Evolutionary conservation across 2,888 invertebrate species (phyloP).

Genomic region (Dicroscelio sp.): DNA sequence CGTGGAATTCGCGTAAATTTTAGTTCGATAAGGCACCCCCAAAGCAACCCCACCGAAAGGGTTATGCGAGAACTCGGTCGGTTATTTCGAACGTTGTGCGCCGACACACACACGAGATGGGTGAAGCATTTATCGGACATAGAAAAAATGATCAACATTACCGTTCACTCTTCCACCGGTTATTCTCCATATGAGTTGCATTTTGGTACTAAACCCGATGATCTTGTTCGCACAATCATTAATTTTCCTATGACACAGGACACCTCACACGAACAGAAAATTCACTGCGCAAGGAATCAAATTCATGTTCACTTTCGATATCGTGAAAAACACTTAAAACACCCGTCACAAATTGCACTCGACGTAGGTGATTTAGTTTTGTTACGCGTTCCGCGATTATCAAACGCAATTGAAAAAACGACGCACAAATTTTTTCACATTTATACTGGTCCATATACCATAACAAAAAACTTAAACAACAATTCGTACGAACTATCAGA

Average conservation of each 20-base stretch:
- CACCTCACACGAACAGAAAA: background rate
- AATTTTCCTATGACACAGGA: background rate
- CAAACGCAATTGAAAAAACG: constrained; percentile 1
- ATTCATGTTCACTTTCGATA: constrained; percentile 11
- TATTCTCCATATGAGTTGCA: constrained; percentile 67
- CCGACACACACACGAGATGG: constrained; percentile 71
- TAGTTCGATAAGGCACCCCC: constrained; percentile 76
- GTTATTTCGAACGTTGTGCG: constrained; percentile 67
- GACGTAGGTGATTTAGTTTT: background rate
- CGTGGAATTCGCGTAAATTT: background rate
- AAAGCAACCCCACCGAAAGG: constrained; percentile 78
- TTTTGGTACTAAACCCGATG: constrained; percentile 50
- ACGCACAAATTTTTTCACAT: constrained; percentile 53
- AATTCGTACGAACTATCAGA: constrained; percentile 27
- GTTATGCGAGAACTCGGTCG: constrained; percentile 77
- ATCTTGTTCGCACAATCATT: constrained; percentile 51
- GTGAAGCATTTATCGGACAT: constrained; percentile 61
- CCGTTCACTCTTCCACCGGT: constrained; percentile 61
- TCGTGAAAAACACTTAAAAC: background rate
- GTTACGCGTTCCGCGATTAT: constrained; percentile 22
- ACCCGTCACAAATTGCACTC: background rate
- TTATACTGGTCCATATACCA: constrained; percentile 28
- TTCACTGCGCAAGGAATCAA: background rate
- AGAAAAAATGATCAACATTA: constrained; percentile 63
- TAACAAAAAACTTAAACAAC: background rate